Conservation (phyloP, 2,797 vertebrate genomes). For the Pangasius sanitwongsei region DNA sequence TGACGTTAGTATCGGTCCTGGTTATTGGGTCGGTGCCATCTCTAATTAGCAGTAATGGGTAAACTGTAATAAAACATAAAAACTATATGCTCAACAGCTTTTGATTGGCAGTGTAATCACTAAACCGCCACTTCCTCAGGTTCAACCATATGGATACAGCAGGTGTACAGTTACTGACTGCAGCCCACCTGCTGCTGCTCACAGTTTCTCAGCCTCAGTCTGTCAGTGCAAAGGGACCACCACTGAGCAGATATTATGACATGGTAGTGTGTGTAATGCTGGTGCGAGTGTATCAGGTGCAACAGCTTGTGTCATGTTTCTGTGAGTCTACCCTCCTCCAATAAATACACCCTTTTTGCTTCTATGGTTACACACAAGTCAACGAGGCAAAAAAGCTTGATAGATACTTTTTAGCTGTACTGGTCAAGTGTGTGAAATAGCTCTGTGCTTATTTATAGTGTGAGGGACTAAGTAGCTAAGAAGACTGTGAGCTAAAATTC, state of each 20-base stretch:
- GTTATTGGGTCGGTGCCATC: too few relatives aligned
- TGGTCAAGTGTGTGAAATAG: neutral
- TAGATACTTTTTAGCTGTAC: neutral
- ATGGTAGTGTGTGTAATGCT: neutral
- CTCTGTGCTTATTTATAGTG: neutral
- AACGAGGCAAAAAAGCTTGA: neutral
- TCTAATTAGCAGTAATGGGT: neutral
- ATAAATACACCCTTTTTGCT: neutral
- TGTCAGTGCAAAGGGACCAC: neutral
- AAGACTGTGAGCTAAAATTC: neutral
- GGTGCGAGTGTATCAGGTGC: neutral
- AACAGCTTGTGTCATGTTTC: neutral
- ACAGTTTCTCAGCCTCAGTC: neutral
- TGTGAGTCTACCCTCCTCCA: neutral
- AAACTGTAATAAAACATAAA: neutral
- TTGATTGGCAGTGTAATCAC: neutral
- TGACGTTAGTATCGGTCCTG: too few relatives aligned
- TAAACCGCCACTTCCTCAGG: neutral
- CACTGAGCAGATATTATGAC: neutral
- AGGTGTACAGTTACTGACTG: neutral
- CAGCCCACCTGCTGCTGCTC: neutral
- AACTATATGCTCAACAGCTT: neutral
- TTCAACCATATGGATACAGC: neutral
- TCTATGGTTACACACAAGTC: neutral
- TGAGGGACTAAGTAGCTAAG: neutral